Evolutionary conservation across 2,888 invertebrate genomes (phyloP).

Genomic region (Agrotis exclamationis): DNA sequence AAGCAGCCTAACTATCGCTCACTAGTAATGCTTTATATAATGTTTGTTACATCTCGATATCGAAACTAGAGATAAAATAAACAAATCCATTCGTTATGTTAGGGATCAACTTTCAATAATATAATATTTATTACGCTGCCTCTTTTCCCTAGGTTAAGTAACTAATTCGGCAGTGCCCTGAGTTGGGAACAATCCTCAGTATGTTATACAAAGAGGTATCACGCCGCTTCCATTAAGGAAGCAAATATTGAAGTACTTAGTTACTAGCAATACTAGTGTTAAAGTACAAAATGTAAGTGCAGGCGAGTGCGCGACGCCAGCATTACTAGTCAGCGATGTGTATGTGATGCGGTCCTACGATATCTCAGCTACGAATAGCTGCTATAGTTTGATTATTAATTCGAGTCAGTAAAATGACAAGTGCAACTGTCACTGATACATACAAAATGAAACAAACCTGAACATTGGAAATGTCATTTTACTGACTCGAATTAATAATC

Average conservation of each 20-base stretch:
- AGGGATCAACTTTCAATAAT: conserved; percentile 57
- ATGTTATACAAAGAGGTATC: conserved; percentile 26
- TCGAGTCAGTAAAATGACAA: no score
- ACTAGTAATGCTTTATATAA: conserved; percentile 74
- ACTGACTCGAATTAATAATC: no score
- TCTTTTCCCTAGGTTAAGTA: conserved; percentile 57
- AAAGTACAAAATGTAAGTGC: conserved; percentile 73
- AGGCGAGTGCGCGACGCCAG: conserved; percentile 60
- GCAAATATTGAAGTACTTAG: conserved; percentile 59
- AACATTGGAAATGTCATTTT: no score
- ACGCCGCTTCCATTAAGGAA: conserved; percentile 28
- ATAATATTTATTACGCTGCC: conserved; percentile 53
- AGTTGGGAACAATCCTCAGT: conserved; percentile 29
- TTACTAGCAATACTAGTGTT: conserved; percentile 63
- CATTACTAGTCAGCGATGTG: conserved; percentile 81
- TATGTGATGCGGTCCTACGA: conserved; percentile 62
- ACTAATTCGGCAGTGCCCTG: conserved; percentile 50
- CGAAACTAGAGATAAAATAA: conserved; percentile 43
- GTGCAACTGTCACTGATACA: no score
- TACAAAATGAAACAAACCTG: no score
- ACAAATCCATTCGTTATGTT: conserved; percentile 51
- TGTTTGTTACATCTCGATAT: conserved; percentile 48
- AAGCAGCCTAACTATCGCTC: conserved; percentile 74
- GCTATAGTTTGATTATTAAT: no score
- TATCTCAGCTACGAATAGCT: conserved; percentile 73